Evolutionary conservation across 2,888 invertebrate genomes (phyloP).

Genomic region (Chloroclysta siterata): DNA sequence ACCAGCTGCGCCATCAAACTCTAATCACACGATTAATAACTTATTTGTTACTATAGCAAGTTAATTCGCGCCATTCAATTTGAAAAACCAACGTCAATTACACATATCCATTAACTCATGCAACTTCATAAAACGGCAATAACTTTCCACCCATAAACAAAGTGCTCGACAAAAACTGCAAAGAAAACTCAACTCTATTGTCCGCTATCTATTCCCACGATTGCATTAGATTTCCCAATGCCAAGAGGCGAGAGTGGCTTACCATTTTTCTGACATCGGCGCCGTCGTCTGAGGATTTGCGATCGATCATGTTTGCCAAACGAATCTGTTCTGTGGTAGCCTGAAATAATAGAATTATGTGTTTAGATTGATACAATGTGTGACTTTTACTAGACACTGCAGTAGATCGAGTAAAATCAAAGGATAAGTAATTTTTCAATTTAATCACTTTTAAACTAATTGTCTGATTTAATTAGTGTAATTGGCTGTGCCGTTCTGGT

Average conservation of each 20-base stretch:
- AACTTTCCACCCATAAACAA: conserved; percentile 4
- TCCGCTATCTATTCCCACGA: conserved; percentile 25
- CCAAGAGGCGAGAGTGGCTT: conserved; percentile 42
- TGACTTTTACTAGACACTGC: neutral
- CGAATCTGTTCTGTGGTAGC: conserved; percentile 94
- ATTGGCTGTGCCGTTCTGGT: too few species aligned
- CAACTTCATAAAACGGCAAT: neutral
- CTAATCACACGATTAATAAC: too few species aligned
- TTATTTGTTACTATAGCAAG: too few species aligned
- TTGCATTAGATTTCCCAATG: conserved; percentile 11
- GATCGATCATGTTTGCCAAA: conserved; percentile 92
- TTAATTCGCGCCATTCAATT: too few species aligned
- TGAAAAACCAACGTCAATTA: neutral
- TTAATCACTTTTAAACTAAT: too few species aligned
- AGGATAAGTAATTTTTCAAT: too few species aligned
- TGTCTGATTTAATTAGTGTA: too few species aligned
- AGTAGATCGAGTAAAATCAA: too few species aligned
- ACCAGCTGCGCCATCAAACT: too few species aligned
- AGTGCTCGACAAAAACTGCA: conserved; percentile 16
- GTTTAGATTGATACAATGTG: neutral
- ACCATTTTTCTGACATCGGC: conserved; percentile 87
- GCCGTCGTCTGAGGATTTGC: conserved; percentile 85
- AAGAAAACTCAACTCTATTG: conserved; percentile 23
- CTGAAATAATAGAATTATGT: conserved; percentile 65
- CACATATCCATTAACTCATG: neutral